phyloP scores from a whole-genome alignment of 2,888 invertebrate genomes.

The Chalcosyrphus nemorum region DNA sequence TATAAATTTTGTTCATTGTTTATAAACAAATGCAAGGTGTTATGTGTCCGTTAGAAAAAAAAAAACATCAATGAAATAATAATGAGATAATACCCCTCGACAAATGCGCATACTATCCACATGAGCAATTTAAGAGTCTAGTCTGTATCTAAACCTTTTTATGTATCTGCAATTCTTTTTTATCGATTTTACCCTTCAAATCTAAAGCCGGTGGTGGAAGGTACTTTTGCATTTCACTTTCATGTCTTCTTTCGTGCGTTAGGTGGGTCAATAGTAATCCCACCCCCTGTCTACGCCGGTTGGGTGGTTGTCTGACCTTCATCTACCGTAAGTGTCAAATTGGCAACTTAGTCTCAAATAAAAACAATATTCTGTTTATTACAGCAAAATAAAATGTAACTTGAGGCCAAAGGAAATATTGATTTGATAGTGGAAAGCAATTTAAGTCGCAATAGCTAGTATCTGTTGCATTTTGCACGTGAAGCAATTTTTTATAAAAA shows the following conservation, averaged over 20 bases:
- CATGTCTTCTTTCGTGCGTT: conserved; percentile 9
- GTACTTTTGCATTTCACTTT: conserved; percentile 32
- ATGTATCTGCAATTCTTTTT: not conserved
- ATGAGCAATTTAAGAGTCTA: not conserved
- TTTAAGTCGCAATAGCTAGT: conserved; percentile 39
- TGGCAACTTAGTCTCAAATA: not conserved
- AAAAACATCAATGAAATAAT: not conserved
- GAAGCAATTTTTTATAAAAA: conserved; percentile 10
- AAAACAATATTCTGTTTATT: conserved; percentile 11
- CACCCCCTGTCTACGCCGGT: conserved; percentile 7
- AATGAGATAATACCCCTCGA: not conserved
- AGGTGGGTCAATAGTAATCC: conserved; percentile 39
- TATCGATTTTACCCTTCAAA: conserved; percentile 4
- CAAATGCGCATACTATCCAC: not conserved
- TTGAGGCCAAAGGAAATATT: not conserved
- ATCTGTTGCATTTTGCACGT: conserved; percentile 29
- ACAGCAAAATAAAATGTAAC: conserved; percentile 8
- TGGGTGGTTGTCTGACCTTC: not conserved
- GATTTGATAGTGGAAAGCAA: conserved; percentile 12
- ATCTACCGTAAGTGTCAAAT: not conserved
- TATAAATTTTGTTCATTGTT: not conserved
- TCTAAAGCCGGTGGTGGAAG: not conserved
- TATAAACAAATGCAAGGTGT: not conserved
- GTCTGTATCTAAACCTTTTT: not conserved
- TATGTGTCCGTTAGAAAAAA: not conserved